Evolutionary conservation across 2,888 invertebrate genomes (phyloP).

Genomic region (Andrena praecox): DNA sequence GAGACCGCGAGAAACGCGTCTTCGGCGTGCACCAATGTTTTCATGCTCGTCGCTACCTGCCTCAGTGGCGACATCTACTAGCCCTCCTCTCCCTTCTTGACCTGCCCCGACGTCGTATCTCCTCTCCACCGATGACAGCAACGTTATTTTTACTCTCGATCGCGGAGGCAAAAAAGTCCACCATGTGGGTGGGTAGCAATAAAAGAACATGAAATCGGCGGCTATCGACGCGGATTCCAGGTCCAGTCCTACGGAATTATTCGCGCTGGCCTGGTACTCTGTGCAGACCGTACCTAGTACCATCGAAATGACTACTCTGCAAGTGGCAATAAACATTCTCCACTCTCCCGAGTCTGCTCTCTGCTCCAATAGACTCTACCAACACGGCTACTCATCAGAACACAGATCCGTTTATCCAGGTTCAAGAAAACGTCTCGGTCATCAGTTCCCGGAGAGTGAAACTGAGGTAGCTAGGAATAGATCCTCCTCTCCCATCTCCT

Average conservation of each 20-base stretch:
- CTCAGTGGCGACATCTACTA: constrained; percentile 3
- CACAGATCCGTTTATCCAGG: too few species aligned
- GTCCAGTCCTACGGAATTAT: background rate
- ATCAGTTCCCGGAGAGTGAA: background rate
- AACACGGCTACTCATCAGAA: background rate
- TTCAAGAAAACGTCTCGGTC: background rate
- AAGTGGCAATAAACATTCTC: background rate
- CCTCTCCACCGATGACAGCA: background rate
- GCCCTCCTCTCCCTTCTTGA: background rate
- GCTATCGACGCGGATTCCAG: background rate
- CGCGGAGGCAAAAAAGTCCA: background rate
- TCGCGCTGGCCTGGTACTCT: background rate
- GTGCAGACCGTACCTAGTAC: background rate
- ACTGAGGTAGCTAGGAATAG: background rate
- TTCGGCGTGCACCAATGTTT: background rate
- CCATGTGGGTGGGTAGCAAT: background rate
- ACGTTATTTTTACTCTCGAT: constrained; percentile 11
- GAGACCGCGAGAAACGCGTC: background rate
- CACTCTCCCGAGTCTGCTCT: constrained; percentile 3
- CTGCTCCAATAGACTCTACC: background rate
- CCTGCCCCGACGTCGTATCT: background rate
- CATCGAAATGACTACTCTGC: background rate
- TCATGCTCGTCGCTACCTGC: constrained; percentile 5
- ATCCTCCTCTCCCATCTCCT: background rate
- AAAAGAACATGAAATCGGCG: background rate